Evolutionary conservation across 1,140 invertebrate species (phyloP), one percentile per base, ranked within the genome.

Genomic region (Zaprionus vittiger): DNA sequence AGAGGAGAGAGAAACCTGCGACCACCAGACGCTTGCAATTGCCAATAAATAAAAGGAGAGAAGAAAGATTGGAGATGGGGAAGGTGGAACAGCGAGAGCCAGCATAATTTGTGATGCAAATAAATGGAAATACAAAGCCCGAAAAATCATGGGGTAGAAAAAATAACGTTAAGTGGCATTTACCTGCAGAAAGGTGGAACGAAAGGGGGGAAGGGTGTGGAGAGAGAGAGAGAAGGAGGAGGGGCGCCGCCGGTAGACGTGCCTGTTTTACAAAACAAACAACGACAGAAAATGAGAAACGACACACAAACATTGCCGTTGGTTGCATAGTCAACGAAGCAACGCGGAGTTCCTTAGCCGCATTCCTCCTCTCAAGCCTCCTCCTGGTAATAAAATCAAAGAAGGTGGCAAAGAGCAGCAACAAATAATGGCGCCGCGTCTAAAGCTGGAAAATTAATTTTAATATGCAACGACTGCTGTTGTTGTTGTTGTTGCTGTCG

Each of bases 231-330:
- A 22, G 15, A 28, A 20, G 9, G n/a, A 26, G 47, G 4, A 9
- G 54, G 28, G 7, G 31, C 28, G 38, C 37, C 37, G 17, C 17
- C 28, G 56, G 57, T 74, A 57, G 87, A 82, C 83, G 83, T 87
- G 83, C 73, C 80, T 83, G 83, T 80, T 87, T 87, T 87, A 87
- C 80, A 87, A 87, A 89, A 87, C 84, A 87, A 89, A 87, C 84
- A 87, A 87, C 73, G 68, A 79, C 65, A 75, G 73, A 47, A 65
- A 61, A 73, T 77, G 77, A 47, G 38, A 66, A 73, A 77, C 74
- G 66, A 63, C 73, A 82, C 76, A 83, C 76, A 83, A 86, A 86
- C 81, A 74, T 62, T 86, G 80, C 83, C 83, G 83, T 86, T 83
- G 84, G 83, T 86, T 83, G 84, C 77, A 80, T 76, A 56, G 73